Evolutionary conservation across 2,888 invertebrate species (phyloP).

Genomic region (Agrotis clavis): DNA sequence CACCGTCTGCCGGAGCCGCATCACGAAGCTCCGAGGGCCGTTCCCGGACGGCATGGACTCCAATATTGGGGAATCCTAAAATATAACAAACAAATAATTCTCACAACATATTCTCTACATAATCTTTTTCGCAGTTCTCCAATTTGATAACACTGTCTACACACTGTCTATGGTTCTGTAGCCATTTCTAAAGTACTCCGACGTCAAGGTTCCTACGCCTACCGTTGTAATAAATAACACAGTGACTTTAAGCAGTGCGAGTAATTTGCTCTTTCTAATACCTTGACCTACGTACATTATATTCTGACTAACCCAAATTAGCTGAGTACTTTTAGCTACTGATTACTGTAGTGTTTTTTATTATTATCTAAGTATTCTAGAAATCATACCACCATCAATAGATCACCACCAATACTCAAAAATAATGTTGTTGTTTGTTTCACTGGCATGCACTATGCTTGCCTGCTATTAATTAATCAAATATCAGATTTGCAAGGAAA

Average conservation of each 20-base stretch:
- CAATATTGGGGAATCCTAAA: conserved; percentile 87
- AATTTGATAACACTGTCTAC: conserved; percentile 43
- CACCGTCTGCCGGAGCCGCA: conserved; percentile 82
- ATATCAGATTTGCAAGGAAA: conserved; percentile 53
- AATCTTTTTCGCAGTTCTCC: conserved; percentile 4
- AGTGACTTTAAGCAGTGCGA: conserved; percentile 64
- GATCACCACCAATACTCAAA: conserved; percentile 58
- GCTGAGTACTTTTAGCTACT: conserved; percentile 44
- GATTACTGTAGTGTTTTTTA: conserved; percentile 49
- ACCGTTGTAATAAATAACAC: conserved; percentile 34
- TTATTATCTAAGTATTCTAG: conserved; percentile 55
- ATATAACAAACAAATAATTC: conserved; percentile 52
- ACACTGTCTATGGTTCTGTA: conserved; percentile 44
- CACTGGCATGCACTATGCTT: conserved; percentile 64
- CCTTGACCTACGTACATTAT: conserved; percentile 21
- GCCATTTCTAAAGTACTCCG: conserved; percentile 46
- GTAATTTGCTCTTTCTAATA: conserved; percentile 32
- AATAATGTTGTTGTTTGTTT: conserved; percentile 45
- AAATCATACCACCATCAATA: conserved; percentile 67
- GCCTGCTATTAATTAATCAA: conserved; percentile 45
- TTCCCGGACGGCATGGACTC: conserved; percentile 81
- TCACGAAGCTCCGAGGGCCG: conserved; percentile 74
- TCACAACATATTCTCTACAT: conserved; percentile 31
- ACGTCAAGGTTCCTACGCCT: conserved; percentile 37
- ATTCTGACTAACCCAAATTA: conserved; percentile 38